Conservation (phyloP, 2,797 vertebrate species). For the Atherinosoma microstoma region DNA sequence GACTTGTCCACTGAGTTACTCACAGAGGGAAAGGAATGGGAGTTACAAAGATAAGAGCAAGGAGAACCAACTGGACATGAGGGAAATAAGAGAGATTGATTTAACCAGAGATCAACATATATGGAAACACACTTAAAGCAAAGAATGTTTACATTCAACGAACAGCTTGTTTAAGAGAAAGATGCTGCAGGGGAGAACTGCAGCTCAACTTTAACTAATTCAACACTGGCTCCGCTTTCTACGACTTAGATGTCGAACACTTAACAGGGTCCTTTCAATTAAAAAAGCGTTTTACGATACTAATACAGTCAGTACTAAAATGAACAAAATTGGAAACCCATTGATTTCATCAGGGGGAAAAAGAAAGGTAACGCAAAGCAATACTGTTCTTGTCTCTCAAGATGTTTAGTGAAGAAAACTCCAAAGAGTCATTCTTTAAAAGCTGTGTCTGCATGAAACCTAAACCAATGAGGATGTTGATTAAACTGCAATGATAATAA, state of each 20-base stretch:
- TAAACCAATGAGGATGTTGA: background rate
- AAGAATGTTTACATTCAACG: slow-evolving; percentile 14
- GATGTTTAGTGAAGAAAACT: background rate
- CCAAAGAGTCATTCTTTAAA: background rate
- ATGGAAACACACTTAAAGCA: slow-evolving; percentile 31
- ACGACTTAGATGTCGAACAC: background rate
- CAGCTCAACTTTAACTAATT: background rate
- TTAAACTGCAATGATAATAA: background rate
- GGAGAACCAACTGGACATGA: slow-evolving; percentile 93
- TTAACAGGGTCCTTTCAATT: background rate
- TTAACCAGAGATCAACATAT: slow-evolving; percentile 67
- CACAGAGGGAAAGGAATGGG: slow-evolving; percentile 94
- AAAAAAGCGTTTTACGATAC: background rate
- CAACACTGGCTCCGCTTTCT: background rate
- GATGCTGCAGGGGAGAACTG: background rate
- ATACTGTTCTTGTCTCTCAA: background rate
- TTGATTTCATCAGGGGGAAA: background rate
- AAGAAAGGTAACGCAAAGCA: background rate
- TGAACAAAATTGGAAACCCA: background rate
- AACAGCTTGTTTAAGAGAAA: slow-evolving; percentile 9
- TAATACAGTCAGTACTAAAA: too few relatives aligned
- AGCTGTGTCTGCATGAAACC: background rate
- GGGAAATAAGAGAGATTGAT: slow-evolving; percentile 86
- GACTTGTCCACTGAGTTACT: slow-evolving; percentile 88
- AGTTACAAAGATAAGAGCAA: slow-evolving; percentile 96